phyloP scores from a whole-genome alignment of 2,113 vertebrate genomes.

The Dipodomys merriami region DNA sequence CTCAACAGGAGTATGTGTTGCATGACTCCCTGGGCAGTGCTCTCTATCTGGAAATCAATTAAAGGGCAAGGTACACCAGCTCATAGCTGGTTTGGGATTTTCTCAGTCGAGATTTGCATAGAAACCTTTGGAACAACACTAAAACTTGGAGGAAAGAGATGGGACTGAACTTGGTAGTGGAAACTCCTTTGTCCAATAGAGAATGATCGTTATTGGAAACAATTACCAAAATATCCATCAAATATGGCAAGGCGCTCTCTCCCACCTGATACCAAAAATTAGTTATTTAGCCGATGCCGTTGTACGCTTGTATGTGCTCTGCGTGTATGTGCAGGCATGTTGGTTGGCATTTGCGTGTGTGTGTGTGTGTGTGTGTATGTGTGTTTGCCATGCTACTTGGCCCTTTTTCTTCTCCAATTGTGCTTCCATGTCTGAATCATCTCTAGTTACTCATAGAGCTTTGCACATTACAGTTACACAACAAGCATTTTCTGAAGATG shows the following conservation, averaged over 20 bases:
- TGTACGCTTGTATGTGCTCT: not conserved
- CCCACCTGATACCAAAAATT: not conserved
- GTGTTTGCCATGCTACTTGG: not conserved
- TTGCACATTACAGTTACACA: conserved; percentile 7
- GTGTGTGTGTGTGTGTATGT: too few species aligned
- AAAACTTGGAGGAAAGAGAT: conserved; percentile 47
- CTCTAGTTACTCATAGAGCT: conserved; percentile 1
- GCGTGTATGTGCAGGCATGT: too few species aligned
- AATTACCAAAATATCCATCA: not conserved
- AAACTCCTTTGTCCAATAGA: not conserved
- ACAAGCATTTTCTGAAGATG: conserved; percentile 47
- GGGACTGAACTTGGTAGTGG: not conserved
- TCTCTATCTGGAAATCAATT: conserved; percentile 79
- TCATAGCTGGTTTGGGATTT: conserved; percentile 73
- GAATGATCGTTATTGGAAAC: not conserved
- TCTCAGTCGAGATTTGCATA: conserved; percentile 72
- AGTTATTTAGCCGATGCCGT: not conserved
- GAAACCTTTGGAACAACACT: conserved; percentile 51
- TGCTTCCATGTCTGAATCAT: not conserved
- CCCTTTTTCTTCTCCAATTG: conserved; percentile 17
- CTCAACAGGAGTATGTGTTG: conserved; percentile 68
- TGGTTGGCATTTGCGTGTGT: not conserved
- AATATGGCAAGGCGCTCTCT: not conserved
- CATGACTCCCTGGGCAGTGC: conserved; percentile 78
- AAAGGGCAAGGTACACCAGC: conserved; percentile 76